Base-by-base conservation (phyloP, 2,888 invertebrate species). In the Boloria euphrosyne region DNA sequence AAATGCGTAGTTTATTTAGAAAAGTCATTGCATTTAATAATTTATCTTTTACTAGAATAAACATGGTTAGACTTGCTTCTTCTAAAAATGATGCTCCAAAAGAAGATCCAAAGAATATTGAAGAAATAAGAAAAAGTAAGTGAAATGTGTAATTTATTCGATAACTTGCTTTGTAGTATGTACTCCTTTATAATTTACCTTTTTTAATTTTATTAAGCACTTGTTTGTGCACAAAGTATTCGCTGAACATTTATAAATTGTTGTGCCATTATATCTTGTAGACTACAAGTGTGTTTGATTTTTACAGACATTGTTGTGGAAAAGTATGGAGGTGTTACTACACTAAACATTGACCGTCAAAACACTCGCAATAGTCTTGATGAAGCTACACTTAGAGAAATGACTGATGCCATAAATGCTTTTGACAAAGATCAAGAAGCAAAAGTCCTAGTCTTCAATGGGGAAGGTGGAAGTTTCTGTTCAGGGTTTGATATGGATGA, bases 401-500 rank as follows among this genome's bases (percentile, higher is more conserved):
- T 99, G 17, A 93, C 93, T 4, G 91, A 93, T 43, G 97, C 97
- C 0, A 94, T 99, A 60, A 90, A 94, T 69, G 90, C 93, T 16
- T 98, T 98, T 86, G 98, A 99, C 73, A 93, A 94, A 43, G 97
- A 98, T 80, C 85, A 93, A 0, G 87, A 93, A 0, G 91, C 96
- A 0, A 88, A 93, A 70, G 96, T 96, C 4, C 96, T 96, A 7
- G 95, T 99, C 2, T 88, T 99, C 2, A 94, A 98, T 83, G 99
- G 99, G 7, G 94, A 95, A 78, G 98, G 98, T n/a, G 98, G 98
- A 0, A 96, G 96, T 65, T 99, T 99, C 85, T 98, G 98, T 85
- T 95, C 98, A 3, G 99, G 99, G 0, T 97, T 95, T 82, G 98
- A 99, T 86, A 93, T 98, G 61, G 93, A 95, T 61, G 96, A 98